Evolutionary conservation across 1,140 invertebrate genomes (phyloP).

Genomic region (Fopius arisanus): DNA sequence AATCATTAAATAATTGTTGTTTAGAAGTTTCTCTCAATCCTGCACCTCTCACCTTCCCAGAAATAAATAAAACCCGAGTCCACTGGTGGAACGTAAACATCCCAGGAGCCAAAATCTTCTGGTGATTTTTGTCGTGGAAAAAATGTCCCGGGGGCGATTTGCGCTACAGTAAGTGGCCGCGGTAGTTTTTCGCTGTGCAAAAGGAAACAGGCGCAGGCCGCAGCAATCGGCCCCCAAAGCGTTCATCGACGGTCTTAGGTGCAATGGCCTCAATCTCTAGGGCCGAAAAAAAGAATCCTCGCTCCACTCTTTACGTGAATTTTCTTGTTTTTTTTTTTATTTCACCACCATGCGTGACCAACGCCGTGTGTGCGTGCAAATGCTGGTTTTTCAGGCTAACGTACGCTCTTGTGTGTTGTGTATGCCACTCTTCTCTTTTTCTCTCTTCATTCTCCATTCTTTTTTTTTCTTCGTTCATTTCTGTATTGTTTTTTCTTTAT

Average conservation of each 20-base stretch:
- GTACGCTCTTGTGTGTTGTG: slow-evolving; percentile 31
- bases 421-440: slow-evolving; percentile 4
- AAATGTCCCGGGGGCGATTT: slow-evolving; percentile 13
- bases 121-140: slow-evolving; percentile 6
- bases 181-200: slow-evolving; percentile 10
- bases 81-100: neutral
- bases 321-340: slow-evolving; percentile 20
- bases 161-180: slow-evolving; percentile 26
- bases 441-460: neutral
- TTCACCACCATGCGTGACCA: slow-evolving; percentile 35
- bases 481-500: neutral
- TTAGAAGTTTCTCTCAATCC: neutral
- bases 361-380: slow-evolving; percentile 18
- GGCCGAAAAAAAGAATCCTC: slow-evolving; percentile 24
- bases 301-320: slow-evolving; percentile 1
- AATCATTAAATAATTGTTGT: neutral
- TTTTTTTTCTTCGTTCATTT: neutral
- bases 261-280: slow-evolving; percentile 40
- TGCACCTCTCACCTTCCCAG: neutral
- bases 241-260: slow-evolving; percentile 37
- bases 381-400: slow-evolving; percentile 23
- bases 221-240: slow-evolving; percentile 7
- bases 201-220: slow-evolving; percentile 17
- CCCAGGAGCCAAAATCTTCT: neutral
- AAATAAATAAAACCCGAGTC: neutral